These are phyloP conservation scores for Paelopatides confundens DNA, from an alignment of 53 echinoderm and acorn worm species.

Conservation along the genomic window DNA sequence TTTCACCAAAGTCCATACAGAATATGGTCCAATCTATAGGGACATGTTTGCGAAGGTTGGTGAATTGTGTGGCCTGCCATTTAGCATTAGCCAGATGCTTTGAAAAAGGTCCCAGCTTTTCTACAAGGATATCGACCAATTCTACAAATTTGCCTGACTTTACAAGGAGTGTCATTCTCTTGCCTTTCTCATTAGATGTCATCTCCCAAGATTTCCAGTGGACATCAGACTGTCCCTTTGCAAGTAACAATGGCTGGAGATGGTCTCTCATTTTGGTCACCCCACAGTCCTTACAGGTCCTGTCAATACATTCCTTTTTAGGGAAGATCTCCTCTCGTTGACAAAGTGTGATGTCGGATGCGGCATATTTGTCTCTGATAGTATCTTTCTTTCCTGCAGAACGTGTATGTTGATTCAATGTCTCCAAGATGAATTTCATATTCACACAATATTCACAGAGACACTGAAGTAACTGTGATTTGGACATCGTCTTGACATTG, in stretches of 20 bases:
- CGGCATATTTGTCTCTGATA: constrained; percentile 5
- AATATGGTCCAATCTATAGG: constrained; percentile 41
- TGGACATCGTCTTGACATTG: constrained; percentile 52
- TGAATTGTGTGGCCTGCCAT: constrained; percentile 51
- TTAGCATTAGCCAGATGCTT: constrained; percentile 55
- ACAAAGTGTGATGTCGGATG: not conserved
- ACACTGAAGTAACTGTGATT: constrained; percentile 58
- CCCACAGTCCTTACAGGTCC: not conserved
- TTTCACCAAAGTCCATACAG: constrained; percentile 48
- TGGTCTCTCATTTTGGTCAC: not conserved
- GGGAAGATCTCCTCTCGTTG: not conserved
- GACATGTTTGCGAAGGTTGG: not conserved
- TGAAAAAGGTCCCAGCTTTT: constrained; percentile 16
- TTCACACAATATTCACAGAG: constrained; percentile 64
- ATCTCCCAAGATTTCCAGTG: constrained; percentile 30
- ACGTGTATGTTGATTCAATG: not conserved
- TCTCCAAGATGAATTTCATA: constrained; percentile 42
- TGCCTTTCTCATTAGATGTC: not conserved
- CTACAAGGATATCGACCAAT: not conserved
- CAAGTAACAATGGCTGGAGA: not conserved
- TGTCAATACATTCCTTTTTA: not conserved
- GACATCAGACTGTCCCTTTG: not conserved
- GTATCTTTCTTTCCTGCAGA: not conserved
- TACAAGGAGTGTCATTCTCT: not conserved
- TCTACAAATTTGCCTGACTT: constrained; percentile 7